These are phyloP conservation scores for Synaphobranchus kaupii DNA, from an alignment of 2,797 vertebrate genomes.

Conservation along the genomic window DNA sequence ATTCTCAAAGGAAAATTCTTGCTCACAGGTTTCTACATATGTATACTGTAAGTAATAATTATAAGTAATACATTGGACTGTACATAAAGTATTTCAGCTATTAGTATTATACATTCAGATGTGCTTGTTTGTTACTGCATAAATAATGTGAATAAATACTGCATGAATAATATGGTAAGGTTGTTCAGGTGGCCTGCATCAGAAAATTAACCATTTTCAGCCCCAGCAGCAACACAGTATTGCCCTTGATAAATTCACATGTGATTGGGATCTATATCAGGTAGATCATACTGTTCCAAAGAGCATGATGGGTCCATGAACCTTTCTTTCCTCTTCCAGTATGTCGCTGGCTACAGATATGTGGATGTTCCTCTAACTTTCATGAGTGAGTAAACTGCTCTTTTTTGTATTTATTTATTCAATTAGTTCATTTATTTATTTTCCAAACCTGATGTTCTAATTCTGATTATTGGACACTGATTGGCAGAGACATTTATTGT, in stretches of 20 bases:
- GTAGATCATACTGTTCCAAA: neutral
- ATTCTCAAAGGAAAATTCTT: too few species aligned
- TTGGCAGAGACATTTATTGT: neutral
- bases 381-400: constrained; percentile 81
- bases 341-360: constrained; percentile 83
- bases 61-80: neutral
- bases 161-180: neutral
- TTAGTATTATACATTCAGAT: too few species aligned
- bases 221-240: too few species aligned
- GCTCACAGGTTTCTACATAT: too few species aligned
- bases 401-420: constrained; percentile 2
- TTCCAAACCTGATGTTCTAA: neutral
- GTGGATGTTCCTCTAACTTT: constrained; percentile 90
- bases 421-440: neutral
- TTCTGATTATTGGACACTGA: constrained; percentile 8
- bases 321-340: constrained; percentile 69
- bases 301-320: neutral
- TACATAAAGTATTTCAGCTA: too few species aligned
- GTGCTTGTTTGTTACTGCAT: too few species aligned
- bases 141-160: neutral
- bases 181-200: too few species aligned
- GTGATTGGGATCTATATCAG: neutral
- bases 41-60: too few species aligned
- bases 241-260: neutral
- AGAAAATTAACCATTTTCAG: neutral